Evolutionary conservation across 2,888 invertebrate genomes (phyloP).

Genomic region (Latrodectus elegans): DNA sequence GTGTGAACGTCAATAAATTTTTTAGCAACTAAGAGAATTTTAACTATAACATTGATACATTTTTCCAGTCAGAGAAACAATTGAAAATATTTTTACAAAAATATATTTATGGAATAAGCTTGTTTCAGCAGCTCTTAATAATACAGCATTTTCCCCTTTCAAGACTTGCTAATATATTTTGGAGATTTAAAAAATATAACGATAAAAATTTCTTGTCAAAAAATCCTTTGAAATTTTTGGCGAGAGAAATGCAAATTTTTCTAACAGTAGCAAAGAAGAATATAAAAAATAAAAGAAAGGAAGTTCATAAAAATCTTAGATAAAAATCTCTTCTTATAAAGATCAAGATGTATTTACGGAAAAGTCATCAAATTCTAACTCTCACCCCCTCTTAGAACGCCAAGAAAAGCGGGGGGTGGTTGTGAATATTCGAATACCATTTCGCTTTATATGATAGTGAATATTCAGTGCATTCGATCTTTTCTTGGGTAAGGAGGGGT

Average conservation of each 20-base stretch:
- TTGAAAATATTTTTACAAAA: too few species aligned
- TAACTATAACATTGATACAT: too few species aligned
- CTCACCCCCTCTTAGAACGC: neutral
- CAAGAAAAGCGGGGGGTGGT: slow-evolving; percentile 19
- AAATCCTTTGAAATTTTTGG: slow-evolving; percentile 6
- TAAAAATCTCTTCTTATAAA: slow-evolving; percentile 33
- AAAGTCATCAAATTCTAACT: slow-evolving; percentile 47
- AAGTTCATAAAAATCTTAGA: slow-evolving; percentile 38
- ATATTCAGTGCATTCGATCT: slow-evolving; percentile 17
- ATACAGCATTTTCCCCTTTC: too few species aligned
- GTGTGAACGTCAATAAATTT: too few species aligned
- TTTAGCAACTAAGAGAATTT: too few species aligned
- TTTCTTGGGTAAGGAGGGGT: neutral
- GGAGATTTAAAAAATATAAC: too few species aligned
- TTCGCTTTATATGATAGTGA: slow-evolving; percentile 34
- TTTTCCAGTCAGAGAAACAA: too few species aligned
- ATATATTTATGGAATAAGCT: too few species aligned
- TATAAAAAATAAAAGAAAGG: neutral
- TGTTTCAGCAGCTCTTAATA: too few species aligned
- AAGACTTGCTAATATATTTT: too few species aligned
- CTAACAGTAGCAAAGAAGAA: neutral
- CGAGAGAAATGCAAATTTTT: neutral
- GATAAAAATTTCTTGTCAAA: too few species aligned
- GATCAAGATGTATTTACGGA: slow-evolving; percentile 30
- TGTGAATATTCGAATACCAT: slow-evolving; percentile 3